These are phyloP conservation scores for Charaxes varanes DNA, from an alignment of 1,140 invertebrate genomes.

Conservation along the genomic window DNA sequence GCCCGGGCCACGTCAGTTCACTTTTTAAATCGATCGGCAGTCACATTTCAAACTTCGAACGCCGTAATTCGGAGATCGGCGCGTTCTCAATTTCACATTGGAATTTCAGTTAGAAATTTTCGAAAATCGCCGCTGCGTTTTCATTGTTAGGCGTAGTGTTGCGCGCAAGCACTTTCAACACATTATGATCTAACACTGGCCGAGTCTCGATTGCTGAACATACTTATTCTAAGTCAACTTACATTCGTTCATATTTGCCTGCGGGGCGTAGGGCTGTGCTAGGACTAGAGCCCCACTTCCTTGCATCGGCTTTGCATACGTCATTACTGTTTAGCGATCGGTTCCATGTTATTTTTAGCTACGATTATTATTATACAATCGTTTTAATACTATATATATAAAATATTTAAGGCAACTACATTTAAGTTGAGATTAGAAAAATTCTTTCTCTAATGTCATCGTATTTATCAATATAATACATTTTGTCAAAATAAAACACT, in stretches of 20 bases:
- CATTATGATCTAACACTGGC: conserved; percentile 74
- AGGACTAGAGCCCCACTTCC: conserved; percentile 31
- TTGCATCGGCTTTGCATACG: conserved; percentile 17
- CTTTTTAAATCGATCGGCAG: conserved; percentile 20
- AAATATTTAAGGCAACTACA: too few species aligned
- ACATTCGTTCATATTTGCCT: conserved; percentile 75
- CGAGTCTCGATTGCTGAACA: conserved; percentile 69
- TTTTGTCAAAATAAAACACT: too few species aligned
- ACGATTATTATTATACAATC: conserved; percentile 5
- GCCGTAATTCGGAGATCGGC: conserved; percentile 29
- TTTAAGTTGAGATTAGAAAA: too few species aligned
- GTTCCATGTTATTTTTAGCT: conserved; percentile 14
- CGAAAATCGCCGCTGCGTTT: conserved; percentile 49
- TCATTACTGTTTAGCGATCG: conserved; percentile 10
- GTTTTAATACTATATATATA: conserved; percentile 5
- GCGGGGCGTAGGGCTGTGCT: conserved; percentile 66
- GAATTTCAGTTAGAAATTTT: conserved; percentile 42
- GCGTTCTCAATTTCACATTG: conserved; percentile 24
- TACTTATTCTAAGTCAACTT: conserved; percentile 74
- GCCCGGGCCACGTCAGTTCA: conserved; percentile 21
- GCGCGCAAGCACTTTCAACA: conserved; percentile 70
- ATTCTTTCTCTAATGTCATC: too few species aligned
- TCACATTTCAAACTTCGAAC: conserved; percentile 44
- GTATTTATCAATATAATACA: too few species aligned
- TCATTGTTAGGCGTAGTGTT: conserved; percentile 56